Evolutionary conservation across 2,797 vertebrate species (phyloP), one percentile per base, ranked within the genome.

Genomic region (Okamejei kenojei): DNA sequence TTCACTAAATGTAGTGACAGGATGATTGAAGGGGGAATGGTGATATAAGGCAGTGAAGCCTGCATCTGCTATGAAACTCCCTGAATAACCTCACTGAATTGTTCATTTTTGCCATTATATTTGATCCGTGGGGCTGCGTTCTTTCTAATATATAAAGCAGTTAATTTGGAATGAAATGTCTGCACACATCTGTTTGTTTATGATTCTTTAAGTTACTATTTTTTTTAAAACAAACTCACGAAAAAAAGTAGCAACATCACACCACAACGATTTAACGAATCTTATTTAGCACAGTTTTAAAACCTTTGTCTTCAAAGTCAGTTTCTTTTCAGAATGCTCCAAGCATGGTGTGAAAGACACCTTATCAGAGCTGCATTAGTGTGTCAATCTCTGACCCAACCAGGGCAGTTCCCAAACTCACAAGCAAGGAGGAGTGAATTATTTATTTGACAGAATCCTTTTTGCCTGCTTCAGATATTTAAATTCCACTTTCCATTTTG

Each of bases 401-500:
- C 45, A 74, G 90, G 90, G 35, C 90, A 91, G 35, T 91, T 73
- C 71, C 35, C 90, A 74, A 91, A 73, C 74, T 91, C 90, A 91
- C 38, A 73, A 91, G 45, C 19, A 11, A 23, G 90, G 68, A 54
- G 45, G 17, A 91, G 17, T 91, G 38, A 91, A 91, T 91, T 91
- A 91, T 91, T 91, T 76, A 91, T 91, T 91, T 91, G 90, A 74
- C 71, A 91, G 90, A 45, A 54, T 76, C 90, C 90, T 54, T 91
- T 91, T 91, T 73, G 90, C 68, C 74, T 74, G 90, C 71, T 74
- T 91, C 90, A 91, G 71, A 74, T 76, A 91, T 91, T 91, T 91
- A 71, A 91, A 91, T 91, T 91, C 63, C 90, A 74, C 71, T 91
- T 91, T 91, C 73, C 21, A 68, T 91, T 91, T 91, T 91, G 90